These are phyloP conservation scores for Drosophila subsilvestris DNA, from an alignment of 2,888 invertebrate species.

Conservation along the genomic window DNA sequence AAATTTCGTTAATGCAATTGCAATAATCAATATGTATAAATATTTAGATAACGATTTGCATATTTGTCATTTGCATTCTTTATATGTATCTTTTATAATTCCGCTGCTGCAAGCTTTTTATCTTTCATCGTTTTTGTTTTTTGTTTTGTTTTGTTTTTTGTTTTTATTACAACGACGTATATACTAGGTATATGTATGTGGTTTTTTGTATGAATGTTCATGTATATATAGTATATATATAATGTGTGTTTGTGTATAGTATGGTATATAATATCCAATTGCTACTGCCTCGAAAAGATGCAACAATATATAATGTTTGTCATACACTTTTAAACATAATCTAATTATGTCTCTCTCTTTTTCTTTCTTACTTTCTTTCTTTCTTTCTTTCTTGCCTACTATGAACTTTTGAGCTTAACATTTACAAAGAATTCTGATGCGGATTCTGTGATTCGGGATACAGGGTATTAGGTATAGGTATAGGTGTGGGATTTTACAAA, in stretches of 20 bases:
- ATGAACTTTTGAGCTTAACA: slow-evolving; percentile 80
- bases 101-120: slow-evolving; percentile 47
- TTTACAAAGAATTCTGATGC: slow-evolving; percentile 71
- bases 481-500: not conserved
- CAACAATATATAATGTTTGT: slow-evolving; percentile 68
- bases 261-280: slow-evolving; percentile 52
- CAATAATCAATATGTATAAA: slow-evolving; percentile 61
- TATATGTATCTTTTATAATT: slow-evolving; percentile 22
- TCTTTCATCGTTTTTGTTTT: slow-evolving; percentile 52
- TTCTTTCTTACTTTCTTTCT: too few species aligned
- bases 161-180: slow-evolving; percentile 79
- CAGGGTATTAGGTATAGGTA: too few species aligned
- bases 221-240: slow-evolving; percentile 10
- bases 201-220: slow-evolving; percentile 28
- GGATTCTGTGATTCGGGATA: slow-evolving; percentile 11
- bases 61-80: slow-evolving; percentile 45
- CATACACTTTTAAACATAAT: slow-evolving; percentile 71
- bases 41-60: slow-evolving; percentile 54
- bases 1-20: slow-evolving; percentile 49
- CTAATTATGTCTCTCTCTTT: slow-evolving; percentile 68
- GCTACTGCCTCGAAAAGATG: slow-evolving; percentile 47
- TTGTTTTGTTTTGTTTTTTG: slow-evolving; percentile 39
- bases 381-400: slow-evolving; percentile 32
- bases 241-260: slow-evolving; percentile 54
- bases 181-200: slow-evolving; percentile 73